Percentiles rank a stretch among this genome's conserved stretches.
Conservation (phyloP, 2,888 invertebrate species). For the Athetis lepigone region DNA sequence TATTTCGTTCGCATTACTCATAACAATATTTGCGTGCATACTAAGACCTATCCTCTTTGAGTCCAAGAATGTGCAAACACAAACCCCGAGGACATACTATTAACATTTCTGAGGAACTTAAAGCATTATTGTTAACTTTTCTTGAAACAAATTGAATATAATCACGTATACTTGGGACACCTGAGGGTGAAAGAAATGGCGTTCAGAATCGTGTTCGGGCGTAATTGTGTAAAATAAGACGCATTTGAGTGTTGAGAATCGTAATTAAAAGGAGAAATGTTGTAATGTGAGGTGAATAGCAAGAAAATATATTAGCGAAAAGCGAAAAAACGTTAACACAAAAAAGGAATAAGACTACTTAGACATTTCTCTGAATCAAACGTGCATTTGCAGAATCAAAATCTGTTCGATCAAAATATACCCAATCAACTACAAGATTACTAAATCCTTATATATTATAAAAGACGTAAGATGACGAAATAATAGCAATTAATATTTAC, state of each 20-base stretch:
- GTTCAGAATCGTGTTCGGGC: slow-evolving; percentile 41
- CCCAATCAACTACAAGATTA: slow-evolving; percentile 21
- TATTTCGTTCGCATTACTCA: slow-evolving; percentile 23
- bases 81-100: slow-evolving; percentile 41
- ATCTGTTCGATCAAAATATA: neutral
- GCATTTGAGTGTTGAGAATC: slow-evolving; percentile 35
- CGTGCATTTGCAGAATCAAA: neutral
- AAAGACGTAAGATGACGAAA: slow-evolving; percentile 23
- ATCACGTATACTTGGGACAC: slow-evolving; percentile 38
- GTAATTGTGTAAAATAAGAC: slow-evolving; percentile 38
- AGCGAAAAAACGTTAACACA: neutral
- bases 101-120: slow-evolving; percentile 52
- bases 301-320: slow-evolving; percentile 4
- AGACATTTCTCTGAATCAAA: no score
- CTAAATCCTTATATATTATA: slow-evolving; percentile 12
- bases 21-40: slow-evolving; percentile 16
- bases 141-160: slow-evolving; percentile 58
- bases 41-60: slow-evolving; percentile 11
- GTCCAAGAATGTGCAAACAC: slow-evolving; percentile 48
- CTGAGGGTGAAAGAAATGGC: slow-evolving; percentile 49
- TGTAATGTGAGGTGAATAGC: slow-evolving; percentile 4
- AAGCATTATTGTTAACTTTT: slow-evolving; percentile 58
- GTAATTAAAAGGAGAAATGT: slow-evolving; percentile 35
- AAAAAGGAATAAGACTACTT: neutral
- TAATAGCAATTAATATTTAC: slow-evolving; percentile 21